These are phyloP conservation scores for Apeltes quadracus DNA, from an alignment of 2,113 vertebrate genomes.

Conservation along the genomic window DNA sequence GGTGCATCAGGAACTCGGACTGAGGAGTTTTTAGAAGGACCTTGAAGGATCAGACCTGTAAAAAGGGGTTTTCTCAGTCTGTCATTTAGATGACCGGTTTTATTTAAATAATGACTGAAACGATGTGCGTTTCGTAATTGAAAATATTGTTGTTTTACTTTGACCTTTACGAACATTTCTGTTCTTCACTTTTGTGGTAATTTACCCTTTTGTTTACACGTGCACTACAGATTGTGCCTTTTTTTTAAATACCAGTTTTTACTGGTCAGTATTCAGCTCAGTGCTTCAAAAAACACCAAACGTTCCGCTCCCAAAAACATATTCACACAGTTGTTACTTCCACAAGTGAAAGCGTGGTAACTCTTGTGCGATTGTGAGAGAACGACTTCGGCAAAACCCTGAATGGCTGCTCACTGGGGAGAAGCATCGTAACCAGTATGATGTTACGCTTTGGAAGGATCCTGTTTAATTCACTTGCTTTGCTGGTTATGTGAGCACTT, in stretches of 20 bases:
- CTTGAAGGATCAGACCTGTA: background rate
- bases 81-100: background rate
- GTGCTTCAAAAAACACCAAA: background rate
- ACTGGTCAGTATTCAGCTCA: background rate
- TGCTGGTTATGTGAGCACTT: background rate
- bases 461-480: constrained; percentile 2
- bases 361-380: background rate
- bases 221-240: constrained; percentile 31
- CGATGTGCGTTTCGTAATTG: background rate
- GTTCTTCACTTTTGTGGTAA: background rate
- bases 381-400: background rate
- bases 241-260: constrained; percentile 13
- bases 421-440: background rate
- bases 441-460: background rate
- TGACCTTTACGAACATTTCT: background rate
- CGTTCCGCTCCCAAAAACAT: background rate
- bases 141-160: background rate
- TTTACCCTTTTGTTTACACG: constrained; percentile 9
- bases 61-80: background rate
- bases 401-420: background rate
- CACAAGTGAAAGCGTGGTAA: background rate
- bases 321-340: background rate
- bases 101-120: constrained; percentile 7
- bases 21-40: background rate
- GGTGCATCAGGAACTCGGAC: constrained; percentile 9